A percentile compares a stretch with the other conserved stretches of the same genome.
Conservation (phyloP, 2,888 invertebrate species). For the Sarcophaga carnaria region DNA sequence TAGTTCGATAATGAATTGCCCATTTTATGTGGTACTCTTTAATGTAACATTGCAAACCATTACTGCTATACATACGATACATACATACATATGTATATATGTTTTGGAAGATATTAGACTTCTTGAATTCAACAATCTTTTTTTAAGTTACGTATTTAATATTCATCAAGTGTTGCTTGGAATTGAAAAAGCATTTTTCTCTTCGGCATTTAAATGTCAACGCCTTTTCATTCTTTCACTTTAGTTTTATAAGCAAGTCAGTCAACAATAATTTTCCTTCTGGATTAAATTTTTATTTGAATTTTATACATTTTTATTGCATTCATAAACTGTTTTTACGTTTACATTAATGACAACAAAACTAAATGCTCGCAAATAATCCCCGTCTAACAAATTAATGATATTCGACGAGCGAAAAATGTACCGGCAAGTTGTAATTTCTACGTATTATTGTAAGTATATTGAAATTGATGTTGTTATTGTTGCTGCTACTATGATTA, state of each 20-base stretch:
- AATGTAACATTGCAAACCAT: too few species aligned
- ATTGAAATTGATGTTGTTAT: too few species aligned
- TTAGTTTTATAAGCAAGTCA: too few species aligned
- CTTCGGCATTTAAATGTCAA: conserved; percentile 15
- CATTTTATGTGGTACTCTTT: too few species aligned
- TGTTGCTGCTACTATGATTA: too few species aligned
- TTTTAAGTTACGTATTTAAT: conserved; percentile 18
- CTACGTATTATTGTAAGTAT: too few species aligned
- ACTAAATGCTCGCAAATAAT: conserved; percentile 75
- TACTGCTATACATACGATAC: too few species aligned
- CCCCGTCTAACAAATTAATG: conserved; percentile 80
- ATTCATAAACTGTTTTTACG: conserved; percentile 77
- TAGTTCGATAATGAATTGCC: too few species aligned
- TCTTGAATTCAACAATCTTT: too few species aligned
- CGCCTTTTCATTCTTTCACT: conserved; percentile 7
- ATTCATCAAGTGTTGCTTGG: conserved; percentile 48
- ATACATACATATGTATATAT: too few species aligned
- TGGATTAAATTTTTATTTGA: conserved; percentile 27
- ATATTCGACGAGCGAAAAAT: conserved; percentile 66
- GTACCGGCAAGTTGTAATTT: too few species aligned
- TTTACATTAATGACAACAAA: conserved; percentile 80
- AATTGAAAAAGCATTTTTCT: conserved; percentile 53
- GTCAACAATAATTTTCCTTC: background rate
- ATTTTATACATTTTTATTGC: conserved; percentile 70
- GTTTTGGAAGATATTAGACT: too few species aligned